Evolutionary conservation across 2,113 vertebrate genomes (phyloP).

Genomic region (Macquaria ambigua): DNA sequence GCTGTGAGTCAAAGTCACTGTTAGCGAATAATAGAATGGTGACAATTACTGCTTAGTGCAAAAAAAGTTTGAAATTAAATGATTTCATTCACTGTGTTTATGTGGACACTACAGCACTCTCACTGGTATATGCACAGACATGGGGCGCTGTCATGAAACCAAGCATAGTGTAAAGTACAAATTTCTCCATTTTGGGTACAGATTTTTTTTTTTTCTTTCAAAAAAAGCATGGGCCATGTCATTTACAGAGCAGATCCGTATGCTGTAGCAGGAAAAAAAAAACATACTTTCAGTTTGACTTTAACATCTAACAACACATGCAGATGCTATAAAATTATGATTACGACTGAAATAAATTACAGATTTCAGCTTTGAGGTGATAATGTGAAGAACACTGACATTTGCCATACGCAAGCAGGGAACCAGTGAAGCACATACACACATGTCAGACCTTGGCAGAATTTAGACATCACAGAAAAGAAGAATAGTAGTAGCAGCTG

Average conservation of each 20-base stretch:
- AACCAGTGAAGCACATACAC: neutral
- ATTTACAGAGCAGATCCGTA: neutral
- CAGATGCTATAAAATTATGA: neutral
- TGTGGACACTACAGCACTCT: neutral
- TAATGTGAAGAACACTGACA: neutral
- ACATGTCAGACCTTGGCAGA: neutral
- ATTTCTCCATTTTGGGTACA: neutral
- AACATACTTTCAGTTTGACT: neutral
- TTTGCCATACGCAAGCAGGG: neutral
- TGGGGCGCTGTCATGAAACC: neutral
- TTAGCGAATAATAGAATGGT: neutral
- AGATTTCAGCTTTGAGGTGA: constrained; percentile 13
- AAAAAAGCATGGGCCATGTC: neutral
- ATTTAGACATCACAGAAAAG: constrained; percentile 7
- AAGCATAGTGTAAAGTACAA: neutral
- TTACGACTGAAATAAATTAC: neutral
- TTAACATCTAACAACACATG: neutral
- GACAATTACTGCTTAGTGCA: neutral
- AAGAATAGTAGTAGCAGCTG: neutral
- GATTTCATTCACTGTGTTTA: neutral
- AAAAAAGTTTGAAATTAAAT: neutral
- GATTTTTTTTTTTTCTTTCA: neutral
- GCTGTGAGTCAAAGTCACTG: neutral
- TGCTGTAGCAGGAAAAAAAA: no score
- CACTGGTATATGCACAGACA: neutral